Conservation (phyloP, 2,888 invertebrate species). For the Scaeva pyrastri region DNA sequence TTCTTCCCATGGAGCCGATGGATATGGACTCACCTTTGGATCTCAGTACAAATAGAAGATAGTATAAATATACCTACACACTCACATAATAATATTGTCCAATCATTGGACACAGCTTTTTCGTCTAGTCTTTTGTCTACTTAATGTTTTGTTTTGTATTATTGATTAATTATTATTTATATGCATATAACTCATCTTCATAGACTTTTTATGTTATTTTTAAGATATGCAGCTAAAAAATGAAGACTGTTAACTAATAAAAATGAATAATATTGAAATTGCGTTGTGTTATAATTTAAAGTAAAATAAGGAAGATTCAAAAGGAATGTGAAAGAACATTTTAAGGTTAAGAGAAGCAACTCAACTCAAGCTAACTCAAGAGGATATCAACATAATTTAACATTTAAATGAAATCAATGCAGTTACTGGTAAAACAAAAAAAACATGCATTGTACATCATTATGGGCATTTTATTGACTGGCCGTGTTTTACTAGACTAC, state of each 20-base stretch:
- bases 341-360: too few relatives aligned
- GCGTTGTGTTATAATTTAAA: too few relatives aligned
- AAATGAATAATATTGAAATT: neutral
- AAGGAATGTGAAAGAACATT: too few relatives aligned
- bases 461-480: too few relatives aligned
- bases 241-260: conserved; percentile 70
- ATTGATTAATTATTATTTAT: conserved; percentile 57
- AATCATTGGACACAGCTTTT: conserved; percentile 32
- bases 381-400: too few relatives aligned
- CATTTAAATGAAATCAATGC: too few relatives aligned
- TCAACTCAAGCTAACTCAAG: too few relatives aligned
- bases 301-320: too few relatives aligned
- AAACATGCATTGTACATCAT: too few relatives aligned
- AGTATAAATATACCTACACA: conserved; percentile 33
- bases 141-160: conserved; percentile 54
- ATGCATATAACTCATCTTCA: conserved; percentile 48
- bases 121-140: conserved; percentile 69
- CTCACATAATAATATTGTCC: neutral
- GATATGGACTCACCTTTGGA: conserved; percentile 72
- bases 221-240: conserved; percentile 64
- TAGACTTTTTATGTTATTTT: conserved; percentile 47
- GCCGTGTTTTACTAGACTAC: too few relatives aligned
- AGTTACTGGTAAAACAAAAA: too few relatives aligned
- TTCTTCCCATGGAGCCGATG: conserved; percentile 66
- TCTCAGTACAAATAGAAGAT: conserved; percentile 76